Conservation (phyloP, 35 echinoderm and acorn worm species). For the Patiria miniata region DNA sequence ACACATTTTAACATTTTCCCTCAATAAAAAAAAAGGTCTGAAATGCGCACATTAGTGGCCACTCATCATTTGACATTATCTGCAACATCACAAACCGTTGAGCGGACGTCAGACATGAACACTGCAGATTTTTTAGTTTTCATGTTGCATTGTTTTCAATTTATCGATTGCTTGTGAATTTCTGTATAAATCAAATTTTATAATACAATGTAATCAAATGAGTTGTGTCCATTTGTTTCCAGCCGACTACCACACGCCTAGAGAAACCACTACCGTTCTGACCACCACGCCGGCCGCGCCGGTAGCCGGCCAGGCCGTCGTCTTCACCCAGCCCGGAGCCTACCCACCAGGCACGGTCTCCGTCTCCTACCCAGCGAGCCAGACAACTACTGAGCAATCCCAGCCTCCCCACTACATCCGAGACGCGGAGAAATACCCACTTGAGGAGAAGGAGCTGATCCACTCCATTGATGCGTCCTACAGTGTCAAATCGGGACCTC, state of each 20-base stretch:
- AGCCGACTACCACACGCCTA: conserved; percentile 9
- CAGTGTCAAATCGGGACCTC: neutral
- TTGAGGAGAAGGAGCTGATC: neutral
- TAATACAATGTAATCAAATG: no score
- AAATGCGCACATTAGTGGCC: no score
- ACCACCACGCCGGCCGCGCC: neutral
- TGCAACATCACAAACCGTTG: no score
- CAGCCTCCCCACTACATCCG: neutral
- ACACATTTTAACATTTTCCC: no score
- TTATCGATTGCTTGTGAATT: no score
- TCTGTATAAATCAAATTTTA: no score
- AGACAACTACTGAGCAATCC: neutral
- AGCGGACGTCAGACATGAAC: no score
- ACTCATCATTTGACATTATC: no score
- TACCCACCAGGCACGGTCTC: neutral
- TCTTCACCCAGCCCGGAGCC: neutral
- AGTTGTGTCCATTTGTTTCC: neutral
- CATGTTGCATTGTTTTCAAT: no score
- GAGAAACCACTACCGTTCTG: neutral
- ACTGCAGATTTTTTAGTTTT: no score
- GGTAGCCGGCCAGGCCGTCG: neutral
- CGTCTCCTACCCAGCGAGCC: neutral
- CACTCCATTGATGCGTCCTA: neutral
- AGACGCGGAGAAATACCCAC: neutral
- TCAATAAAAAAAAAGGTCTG: no score